phyloP scores from a whole-genome alignment of 2,888 invertebrate species.

The Entomobrya proxima region DNA sequence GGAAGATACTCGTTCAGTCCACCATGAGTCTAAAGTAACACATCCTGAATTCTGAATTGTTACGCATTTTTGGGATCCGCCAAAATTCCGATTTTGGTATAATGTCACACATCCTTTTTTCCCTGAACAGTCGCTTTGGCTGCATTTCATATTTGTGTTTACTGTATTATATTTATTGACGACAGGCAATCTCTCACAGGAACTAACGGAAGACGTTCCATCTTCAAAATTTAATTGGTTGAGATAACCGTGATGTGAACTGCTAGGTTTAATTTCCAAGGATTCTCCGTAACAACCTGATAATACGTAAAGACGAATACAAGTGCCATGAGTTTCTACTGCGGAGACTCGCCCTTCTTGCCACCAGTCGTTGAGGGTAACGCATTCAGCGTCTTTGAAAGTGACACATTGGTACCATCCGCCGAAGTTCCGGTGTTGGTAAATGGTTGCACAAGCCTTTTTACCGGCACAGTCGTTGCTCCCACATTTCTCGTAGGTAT shows the following conservation, averaged over 20 bases:
- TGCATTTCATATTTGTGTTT: not conserved
- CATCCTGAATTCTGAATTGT: not conserved
- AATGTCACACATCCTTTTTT: not conserved
- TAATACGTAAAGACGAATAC: not conserved
- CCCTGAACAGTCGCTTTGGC: not conserved
- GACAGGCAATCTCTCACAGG: not conserved
- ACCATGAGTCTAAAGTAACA: not conserved
- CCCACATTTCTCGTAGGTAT: not conserved
- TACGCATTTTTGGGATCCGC: not conserved
- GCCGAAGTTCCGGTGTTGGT: constrained; percentile 1
- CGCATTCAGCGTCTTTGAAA: not conserved
- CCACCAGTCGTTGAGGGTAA: not conserved
- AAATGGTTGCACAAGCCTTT: not conserved
- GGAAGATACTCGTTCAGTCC: not conserved
- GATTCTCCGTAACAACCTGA: not conserved
- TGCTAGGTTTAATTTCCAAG: not conserved
- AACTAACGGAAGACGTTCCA: not conserved
- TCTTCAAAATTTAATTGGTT: not conserved
- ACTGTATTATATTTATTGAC: not conserved
- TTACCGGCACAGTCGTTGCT: not conserved
- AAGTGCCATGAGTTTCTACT: not conserved
- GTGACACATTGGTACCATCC: constrained; percentile 1
- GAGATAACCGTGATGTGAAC: not conserved
- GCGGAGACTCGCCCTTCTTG: not conserved
- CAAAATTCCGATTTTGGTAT: not conserved